Percentiles rank a stretch among this genome's conserved stretches.
Evolutionary conservation across 2,888 invertebrate species (phyloP).

Genomic region (Molanna angustata): DNA sequence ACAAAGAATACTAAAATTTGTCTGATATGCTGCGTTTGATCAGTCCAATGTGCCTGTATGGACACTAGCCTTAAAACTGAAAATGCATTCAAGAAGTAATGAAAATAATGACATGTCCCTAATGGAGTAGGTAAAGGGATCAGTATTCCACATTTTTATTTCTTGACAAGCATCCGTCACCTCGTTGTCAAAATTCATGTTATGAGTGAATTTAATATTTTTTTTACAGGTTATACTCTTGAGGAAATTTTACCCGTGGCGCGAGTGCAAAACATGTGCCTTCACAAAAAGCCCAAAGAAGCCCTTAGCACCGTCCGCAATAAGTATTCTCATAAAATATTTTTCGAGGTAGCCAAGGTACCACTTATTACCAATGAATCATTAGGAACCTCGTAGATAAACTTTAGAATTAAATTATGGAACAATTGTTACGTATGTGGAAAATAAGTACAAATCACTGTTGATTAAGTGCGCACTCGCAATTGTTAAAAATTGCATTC

Average conservation of each 20-base stretch:
- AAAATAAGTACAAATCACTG: constrained; percentile 18
- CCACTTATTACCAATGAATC: constrained; percentile 54
- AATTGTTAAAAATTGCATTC: too few species aligned
- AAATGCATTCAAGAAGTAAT: too few species aligned
- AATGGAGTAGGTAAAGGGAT: too few species aligned
- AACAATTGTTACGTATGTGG: constrained; percentile 5
- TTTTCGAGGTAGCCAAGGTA: constrained; percentile 88
- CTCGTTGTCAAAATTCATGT: too few species aligned
- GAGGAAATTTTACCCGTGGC: constrained; percentile 71
- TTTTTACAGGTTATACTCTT: constrained; percentile 68
- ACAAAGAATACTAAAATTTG: too few species aligned
- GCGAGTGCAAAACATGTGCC: constrained; percentile 69
- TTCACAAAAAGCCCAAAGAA: constrained; percentile 75
- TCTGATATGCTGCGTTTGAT: too few species aligned
- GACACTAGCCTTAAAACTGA: too few species aligned
- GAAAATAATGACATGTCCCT: too few species aligned
- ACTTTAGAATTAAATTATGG: not conserved
- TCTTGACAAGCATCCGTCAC: too few species aligned
- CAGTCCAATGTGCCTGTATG: too few species aligned
- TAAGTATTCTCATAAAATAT: constrained; percentile 93
- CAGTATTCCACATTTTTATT: too few species aligned
- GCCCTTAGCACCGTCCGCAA: constrained; percentile 82
- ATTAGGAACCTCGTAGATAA: constrained; percentile 9
- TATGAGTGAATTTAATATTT: too few species aligned
- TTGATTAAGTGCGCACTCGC: not conserved